Base-by-base conservation (phyloP, 30 jellyfish, hydroid and myxozoan species). In the Aurelia sp. region DNA sequence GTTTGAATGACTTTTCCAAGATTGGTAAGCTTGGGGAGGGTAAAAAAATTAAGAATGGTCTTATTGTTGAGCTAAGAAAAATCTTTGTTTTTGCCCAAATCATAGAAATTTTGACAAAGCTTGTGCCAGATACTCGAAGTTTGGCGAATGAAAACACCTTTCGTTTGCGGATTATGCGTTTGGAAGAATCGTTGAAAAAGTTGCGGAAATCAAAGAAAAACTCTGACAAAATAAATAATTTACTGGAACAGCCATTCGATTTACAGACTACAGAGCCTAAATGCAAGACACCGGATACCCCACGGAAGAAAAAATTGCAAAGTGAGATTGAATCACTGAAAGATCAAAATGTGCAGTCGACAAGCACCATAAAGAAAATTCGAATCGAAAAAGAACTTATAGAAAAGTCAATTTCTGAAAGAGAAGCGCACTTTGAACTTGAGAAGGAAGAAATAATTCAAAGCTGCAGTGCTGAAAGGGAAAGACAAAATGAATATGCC, bases 1-100 rank as follows among this genome's bases (percentile, higher is more conserved):
- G 67, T 57, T 57, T 57, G 67, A 57, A 57, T 57, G 67, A 57
- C 67, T 57, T 57, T 57, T 57, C 67, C 67, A 57, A 57, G 67
- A 57, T 57, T 19, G 2, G 6, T 57, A 57, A 57, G 67, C 67
- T 57, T 57, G 67, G 8, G 67, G 67, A 57, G 8, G 8, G 8
- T 57, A 2, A 4, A 4, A 57, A 57, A 57, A 57, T 57, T 57
- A 57, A 57, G 8, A 57, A 3, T 57, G 19, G 67, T 57, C 67
- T 57, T 57, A 57, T 57, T 7, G 67, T 57, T 57, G 67, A 57
- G 8, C 67, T 57, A 2, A 57, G 8, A 57, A 57, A 57, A 57
- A 7, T 2, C 3, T 57, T 3, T 57, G 67, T 57, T 57, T 57
- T 57, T 57, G 19, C 67, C 67, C 67, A 57, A 57, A 57, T 57